Percentiles rank a stretch among this genome's conserved stretches.
Conservation (phyloP, 2,888 invertebrate genomes). For the Tetranychus truncatus region DNA sequence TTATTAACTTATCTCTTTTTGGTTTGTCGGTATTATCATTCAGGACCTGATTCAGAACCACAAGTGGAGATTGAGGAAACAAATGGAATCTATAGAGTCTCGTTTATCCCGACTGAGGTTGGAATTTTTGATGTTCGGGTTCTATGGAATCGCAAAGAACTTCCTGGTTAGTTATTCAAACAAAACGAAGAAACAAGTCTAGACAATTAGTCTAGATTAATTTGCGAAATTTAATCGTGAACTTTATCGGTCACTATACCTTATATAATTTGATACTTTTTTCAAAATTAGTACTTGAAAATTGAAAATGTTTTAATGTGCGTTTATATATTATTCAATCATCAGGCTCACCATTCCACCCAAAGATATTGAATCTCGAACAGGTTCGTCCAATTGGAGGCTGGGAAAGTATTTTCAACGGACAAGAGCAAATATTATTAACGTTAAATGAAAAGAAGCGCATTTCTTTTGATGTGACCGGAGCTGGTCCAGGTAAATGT, state of each 20-base stretch:
- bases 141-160: slow-evolving; percentile 41
- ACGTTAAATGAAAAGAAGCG: slow-evolving; percentile 36
- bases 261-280: too few relatives aligned
- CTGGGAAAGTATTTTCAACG: slow-evolving; percentile 62
- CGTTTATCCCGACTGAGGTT: slow-evolving; percentile 74
- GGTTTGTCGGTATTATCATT: slow-evolving; percentile 31
- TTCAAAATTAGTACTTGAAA: too few relatives aligned
- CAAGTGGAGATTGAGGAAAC: slow-evolving; percentile 37
- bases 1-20: too few relatives aligned
- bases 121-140: slow-evolving; percentile 76
- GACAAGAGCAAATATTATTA: slow-evolving; percentile 38
- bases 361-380: slow-evolving; percentile 52
- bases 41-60: slow-evolving; percentile 41
- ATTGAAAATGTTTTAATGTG: too few relatives aligned
- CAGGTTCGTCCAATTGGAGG: slow-evolving; percentile 61
- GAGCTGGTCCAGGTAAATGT: slow-evolving; percentile 62
- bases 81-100: slow-evolving; percentile 61
- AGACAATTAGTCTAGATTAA: too few relatives aligned
- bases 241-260: too few relatives aligned
- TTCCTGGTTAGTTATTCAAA: slow-evolving; percentile 31
- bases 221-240: too few relatives aligned
- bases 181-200: too few relatives aligned
- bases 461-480: slow-evolving; percentile 64
- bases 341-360: slow-evolving; percentile 52
- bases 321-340: neutral